Evolutionary conservation across 2,113 vertebrate species (phyloP).

Genomic region (Ahaetulla prasina): DNA sequence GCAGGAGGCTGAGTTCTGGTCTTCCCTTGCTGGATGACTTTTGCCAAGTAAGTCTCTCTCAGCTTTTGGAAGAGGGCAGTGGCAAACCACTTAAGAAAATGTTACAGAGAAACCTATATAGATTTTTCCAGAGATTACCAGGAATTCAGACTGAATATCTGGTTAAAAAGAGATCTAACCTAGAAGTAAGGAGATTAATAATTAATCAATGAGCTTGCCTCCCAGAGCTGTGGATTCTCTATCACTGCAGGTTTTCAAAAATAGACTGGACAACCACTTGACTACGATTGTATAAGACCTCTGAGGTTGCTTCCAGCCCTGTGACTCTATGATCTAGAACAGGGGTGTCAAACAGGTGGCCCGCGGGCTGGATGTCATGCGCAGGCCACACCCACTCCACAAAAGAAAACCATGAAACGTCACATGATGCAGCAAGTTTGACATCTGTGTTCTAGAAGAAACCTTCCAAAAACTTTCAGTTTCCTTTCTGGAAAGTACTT

Average conservation of each 20-base stretch:
- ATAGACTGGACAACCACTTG: no score
- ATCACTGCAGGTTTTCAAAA: no score
- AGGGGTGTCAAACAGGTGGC: no score
- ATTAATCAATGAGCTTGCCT: no score
- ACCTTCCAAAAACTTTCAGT: not conserved
- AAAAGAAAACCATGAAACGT: no score
- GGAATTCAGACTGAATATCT: not conserved
- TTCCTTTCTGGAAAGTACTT: not conserved
- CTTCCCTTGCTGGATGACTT: not conserved
- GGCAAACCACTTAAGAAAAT: not conserved
- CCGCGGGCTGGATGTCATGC: no score
- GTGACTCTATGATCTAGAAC: not conserved
- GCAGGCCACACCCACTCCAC: no score
- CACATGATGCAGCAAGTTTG: no score
- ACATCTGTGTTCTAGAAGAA: not conserved
- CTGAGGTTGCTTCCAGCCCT: not conserved
- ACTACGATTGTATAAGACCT: no score
- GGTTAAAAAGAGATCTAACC: no score
- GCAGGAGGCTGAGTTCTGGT: not conserved
- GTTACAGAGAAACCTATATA: not conserved
- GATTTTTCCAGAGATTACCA: not conserved
- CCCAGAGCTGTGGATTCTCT: no score
- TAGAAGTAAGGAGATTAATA: no score
- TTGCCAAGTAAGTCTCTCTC: not conserved
- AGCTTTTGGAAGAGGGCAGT: not conserved